Evolutionary conservation across 2,113 vertebrate species (phyloP), one percentile per base, ranked within the genome.

Genomic region (Rynchops niger): DNA sequence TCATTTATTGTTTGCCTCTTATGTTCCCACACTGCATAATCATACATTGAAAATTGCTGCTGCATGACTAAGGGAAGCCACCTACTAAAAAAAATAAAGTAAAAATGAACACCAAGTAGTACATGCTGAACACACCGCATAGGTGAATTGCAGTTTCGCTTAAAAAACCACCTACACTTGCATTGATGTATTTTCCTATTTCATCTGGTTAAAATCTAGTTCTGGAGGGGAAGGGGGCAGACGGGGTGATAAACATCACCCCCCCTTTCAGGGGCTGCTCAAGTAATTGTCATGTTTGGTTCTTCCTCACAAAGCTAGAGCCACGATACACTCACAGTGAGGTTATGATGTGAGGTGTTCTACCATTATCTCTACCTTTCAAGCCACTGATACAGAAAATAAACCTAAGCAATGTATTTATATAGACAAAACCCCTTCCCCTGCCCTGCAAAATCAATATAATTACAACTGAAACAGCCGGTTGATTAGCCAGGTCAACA

Each of bases 1-100:
- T 95, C 40, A 80, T 97, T 97, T 97, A 97, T 96, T 97, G 83
- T 95, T 96, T 53, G 91, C 91, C 93, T 96, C 62, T 70, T 89
- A n/a, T 49, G 56, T 72, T 94, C 91, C 95, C 93, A 89, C 83
- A 79, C 89, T 65, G 89, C 42, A 42, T 83, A 55, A 83, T 45
- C 70, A 89, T 49, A 94, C 72, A 88, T 4, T 61, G 63, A 90
- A 88, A 93, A 91, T 23, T 43, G 80, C 86, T 91, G 91, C 65
- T 92, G 82, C 69, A 76, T 59, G 11, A 93, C 70, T 36, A 91
- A 56, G 40, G 73, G 66, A 93, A 93, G 49, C 70, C 34, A 34
- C 26, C 7, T 43, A 43, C 32, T 40, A 32, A 62, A 19, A 32
- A 62, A 56, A 65, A 15, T n/a, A n/a, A n/a, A n/a, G n/a, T n/a